These are phyloP conservation scores for Andrena cerasifolii DNA, from an alignment of 1,140 invertebrate genomes.

Conservation along the genomic window DNA sequence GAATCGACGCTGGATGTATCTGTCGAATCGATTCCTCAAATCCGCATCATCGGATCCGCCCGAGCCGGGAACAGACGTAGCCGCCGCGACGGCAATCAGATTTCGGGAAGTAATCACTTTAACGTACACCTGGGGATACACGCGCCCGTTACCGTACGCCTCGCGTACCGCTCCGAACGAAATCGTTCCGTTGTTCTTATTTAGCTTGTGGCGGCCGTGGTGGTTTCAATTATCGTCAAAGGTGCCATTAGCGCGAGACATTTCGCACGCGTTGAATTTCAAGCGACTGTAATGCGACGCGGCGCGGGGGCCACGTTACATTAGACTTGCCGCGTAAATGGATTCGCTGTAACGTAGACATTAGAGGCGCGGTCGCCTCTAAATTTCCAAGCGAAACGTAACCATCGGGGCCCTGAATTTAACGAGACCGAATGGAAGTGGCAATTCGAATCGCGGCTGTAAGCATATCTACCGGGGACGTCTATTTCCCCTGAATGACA, in stretches of 20 bases:
- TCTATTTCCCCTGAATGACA: neutral
- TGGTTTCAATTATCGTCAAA: slow-evolving; percentile 35
- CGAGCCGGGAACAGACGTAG: no score
- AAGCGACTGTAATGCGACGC: slow-evolving; percentile 8
- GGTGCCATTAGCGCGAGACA: slow-evolving; percentile 14
- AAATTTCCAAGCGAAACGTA: slow-evolving; percentile 4
- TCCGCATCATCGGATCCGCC: slow-evolving; percentile 10
- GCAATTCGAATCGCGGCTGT: neutral
- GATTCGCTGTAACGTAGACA: slow-evolving; percentile 28
- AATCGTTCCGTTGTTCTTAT: neutral
- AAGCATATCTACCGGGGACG: neutral
- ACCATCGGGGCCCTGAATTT: neutral
- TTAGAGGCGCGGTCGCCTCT: slow-evolving; percentile 1
- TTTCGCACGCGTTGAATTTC: slow-evolving; percentile 23
- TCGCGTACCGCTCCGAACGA: neutral
- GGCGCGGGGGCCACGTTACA: slow-evolving; percentile 24
- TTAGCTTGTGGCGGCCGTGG: neutral
- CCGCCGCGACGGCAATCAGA: neutral
- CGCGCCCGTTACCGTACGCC: neutral
- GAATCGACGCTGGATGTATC: slow-evolving; percentile 30
- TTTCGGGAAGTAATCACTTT: slow-evolving; percentile 22
- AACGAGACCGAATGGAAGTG: neutral
- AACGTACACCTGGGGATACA: no score
- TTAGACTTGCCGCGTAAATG: slow-evolving; percentile 40
- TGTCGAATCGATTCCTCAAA: slow-evolving; percentile 47